Base-by-base conservation (phyloP, 2,113 vertebrate species). In the Thalassoma bifasciatum region DNA sequence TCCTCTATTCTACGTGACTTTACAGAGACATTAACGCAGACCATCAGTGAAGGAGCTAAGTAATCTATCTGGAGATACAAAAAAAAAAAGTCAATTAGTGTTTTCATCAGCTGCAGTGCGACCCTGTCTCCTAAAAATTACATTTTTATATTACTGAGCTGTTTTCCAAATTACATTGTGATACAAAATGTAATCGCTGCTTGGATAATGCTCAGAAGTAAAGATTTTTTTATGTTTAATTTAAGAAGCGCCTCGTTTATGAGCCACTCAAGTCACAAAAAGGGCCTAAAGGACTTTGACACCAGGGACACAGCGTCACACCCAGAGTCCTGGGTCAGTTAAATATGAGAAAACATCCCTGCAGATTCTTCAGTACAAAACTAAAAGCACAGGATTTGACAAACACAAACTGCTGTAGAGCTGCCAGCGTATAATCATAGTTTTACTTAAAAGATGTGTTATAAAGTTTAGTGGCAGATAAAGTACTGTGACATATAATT, bases 81-180 rank as follows among this genome's bases (percentile, higher is more conserved):
- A 46, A 46, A 14, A 46, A 46, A 46, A 46, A 46, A 36, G 1
- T 54, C 56, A 46, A 46, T 46, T 46, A 12, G 34, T 19, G 58
- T 57, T 49, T 42, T 30, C 19, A 21, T 66, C 7, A 46, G 24
- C 67, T 66, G 75, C 53, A 53, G 46, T 36, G 51, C 22, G n/a
- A 22, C 6, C 19, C 46, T 13, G 22, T 44, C 23, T 67, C 11
- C 65, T 30, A 21, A 11, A 54, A 63, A 47, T 63, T 4, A 36
- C 2, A 13, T 12, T 53, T 62, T n/a, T 16, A 44, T 53, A 42
- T 42, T 26, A 52, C 46, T 49, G 46, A 49, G 46, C 46, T 49
- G 46, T 46, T 46, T 46, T 4, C 17, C n/a, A 21, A 47, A 22
- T 37, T 17, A 24, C 8, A 4, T n/a, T 5, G 56, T 40, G 67